phyloP scores from a whole-genome alignment of 2,113 vertebrate species.

The Lepus americanus region DNA sequence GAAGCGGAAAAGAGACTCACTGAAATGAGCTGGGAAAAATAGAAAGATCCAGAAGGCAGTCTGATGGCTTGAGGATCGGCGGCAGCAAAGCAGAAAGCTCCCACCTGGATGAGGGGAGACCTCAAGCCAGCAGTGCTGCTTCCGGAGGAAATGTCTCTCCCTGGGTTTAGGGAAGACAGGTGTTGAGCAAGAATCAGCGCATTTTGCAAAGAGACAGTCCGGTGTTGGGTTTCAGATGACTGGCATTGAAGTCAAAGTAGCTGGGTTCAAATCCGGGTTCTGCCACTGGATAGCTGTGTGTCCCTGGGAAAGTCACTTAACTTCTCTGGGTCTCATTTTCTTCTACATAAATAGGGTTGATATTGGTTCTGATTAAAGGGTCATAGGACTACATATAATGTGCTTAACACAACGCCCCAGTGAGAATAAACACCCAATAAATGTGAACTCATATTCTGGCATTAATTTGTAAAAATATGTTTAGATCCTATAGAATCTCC shows the following conservation, averaged over 20 bases:
- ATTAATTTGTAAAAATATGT: not conserved
- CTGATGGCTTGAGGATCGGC: not conserved
- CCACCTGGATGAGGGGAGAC: rapidly evolving
- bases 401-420: not conserved
- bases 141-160: not conserved
- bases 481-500: not conserved
- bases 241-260: not conserved
- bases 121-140: not conserved
- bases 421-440: not conserved
- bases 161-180: not conserved
- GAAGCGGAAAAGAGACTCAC: not conserved
- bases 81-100: not conserved
- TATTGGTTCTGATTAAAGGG: not conserved
- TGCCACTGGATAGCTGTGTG: not conserved
- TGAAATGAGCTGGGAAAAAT: not conserved
- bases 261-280: not conserved
- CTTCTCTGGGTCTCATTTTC: not conserved
- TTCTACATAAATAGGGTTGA: not conserved
- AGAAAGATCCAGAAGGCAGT: not conserved
- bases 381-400: not conserved
- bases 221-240: not conserved
- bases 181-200: not conserved
- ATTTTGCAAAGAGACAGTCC: not conserved
- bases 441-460: not conserved
- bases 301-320: not conserved